Conservation (phyloP, 2,888 invertebrate species). For the Xestia c-nigrum region DNA sequence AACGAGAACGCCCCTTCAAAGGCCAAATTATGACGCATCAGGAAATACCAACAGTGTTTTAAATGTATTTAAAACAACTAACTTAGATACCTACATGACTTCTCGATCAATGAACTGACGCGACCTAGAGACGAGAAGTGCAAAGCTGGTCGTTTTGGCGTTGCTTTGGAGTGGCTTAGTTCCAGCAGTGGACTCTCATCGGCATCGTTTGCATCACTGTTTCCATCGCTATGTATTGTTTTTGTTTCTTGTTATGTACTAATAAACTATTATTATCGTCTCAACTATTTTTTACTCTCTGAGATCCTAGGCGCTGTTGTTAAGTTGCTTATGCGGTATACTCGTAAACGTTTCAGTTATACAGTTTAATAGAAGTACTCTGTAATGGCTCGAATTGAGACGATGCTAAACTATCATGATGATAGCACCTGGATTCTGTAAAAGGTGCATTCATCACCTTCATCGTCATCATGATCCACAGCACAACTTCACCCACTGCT, state of each 20-base stretch:
- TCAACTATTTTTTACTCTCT: neutral
- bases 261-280: too few relatives aligned
- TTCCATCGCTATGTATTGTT: too few relatives aligned
- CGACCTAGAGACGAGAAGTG: neutral
- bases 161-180: neutral
- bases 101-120: neutral
- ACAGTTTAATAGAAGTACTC: neutral
- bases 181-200: neutral
- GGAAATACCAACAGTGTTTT: slow-evolving; percentile 21
- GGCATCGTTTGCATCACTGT: too few relatives aligned
- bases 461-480: neutral
- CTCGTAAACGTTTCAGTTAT: neutral
- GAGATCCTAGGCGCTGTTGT: neutral
- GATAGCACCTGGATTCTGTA: neutral
- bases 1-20: slow-evolving; percentile 34
- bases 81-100: slow-evolving; percentile 2
- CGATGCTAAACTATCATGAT: neutral
- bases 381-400: neutral
- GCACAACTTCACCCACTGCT: neutral
- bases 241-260: too few relatives aligned
- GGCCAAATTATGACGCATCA: slow-evolving; percentile 28
- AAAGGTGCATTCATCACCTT: neutral
- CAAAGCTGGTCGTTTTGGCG: neutral
- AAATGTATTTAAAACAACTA: neutral
- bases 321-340: neutral